phyloP scores from a whole-genome alignment of 2,888 invertebrate genomes.

The Pterostichus madidus region DNA sequence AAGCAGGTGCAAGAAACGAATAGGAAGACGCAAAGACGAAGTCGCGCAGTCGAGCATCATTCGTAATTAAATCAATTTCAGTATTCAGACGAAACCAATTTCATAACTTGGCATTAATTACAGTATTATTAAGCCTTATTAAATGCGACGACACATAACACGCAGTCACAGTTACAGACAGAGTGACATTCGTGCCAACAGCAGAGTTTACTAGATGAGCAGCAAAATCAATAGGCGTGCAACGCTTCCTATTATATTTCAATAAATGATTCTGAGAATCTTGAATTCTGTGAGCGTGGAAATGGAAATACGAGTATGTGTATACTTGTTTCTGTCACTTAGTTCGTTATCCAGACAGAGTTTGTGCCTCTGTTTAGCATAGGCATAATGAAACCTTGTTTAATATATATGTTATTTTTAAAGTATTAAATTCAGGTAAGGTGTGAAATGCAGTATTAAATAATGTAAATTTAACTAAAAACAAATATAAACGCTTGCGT shows the following conservation, averaged over 20 bases:
- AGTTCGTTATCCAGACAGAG: too few relatives aligned
- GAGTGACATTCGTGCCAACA: background rate
- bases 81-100: conserved; percentile 62
- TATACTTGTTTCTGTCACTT: too few relatives aligned
- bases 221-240: conserved; percentile 23
- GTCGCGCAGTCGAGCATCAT: conserved; percentile 29
- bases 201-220: conserved; percentile 15
- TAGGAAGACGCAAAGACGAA: conserved; percentile 12
- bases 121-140: conserved; percentile 63
- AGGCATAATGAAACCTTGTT: too few relatives aligned
- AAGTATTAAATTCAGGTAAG: too few relatives aligned
- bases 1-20: conserved; percentile 54
- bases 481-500: too few relatives aligned
- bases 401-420: too few relatives aligned
- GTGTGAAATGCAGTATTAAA: too few relatives aligned
- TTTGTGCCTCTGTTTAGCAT: too few relatives aligned
- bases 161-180: background rate
- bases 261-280: conserved; percentile 39
- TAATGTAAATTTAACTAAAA: too few relatives aligned
- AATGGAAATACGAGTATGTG: too few relatives aligned
- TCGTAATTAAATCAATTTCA: conserved; percentile 62
- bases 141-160: conserved; percentile 47
- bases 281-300: background rate
- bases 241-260: conserved; percentile 30
- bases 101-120: conserved; percentile 65